Base-by-base conservation (phyloP, 2,888 invertebrate species). In the Agelastica alni region DNA sequence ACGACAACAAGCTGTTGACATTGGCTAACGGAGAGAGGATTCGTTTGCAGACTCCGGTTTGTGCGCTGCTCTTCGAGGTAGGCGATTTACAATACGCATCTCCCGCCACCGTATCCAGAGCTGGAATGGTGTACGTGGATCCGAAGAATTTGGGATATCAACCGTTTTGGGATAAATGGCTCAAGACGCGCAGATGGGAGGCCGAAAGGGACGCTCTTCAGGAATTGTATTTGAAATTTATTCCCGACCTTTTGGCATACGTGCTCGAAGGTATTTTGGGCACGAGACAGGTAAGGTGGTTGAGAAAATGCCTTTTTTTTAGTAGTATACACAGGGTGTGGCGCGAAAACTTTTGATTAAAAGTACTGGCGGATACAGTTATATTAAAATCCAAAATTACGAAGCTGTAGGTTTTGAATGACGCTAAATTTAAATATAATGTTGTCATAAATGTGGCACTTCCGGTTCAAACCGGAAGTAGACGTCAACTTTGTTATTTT, bases 41-140 rank as follows among this genome's bases (percentile, higher is more conserved):
- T 81, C 93, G 58, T 92, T 94, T 59, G 83, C 91, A 56, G 79
- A 94, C 53, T 88, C 91, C 60, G 88, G 89, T 69, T 85, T 86
- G 55, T 86, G 92, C 75, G 91, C 91, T 75, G 85, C 89, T 18
- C 77, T 96, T 55, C 78, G 62, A 62, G 43, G 59, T 95, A 17
- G 93, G 91, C 1, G 90, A 94, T 76, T 79, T 96, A 58, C 87
- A 88, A 74, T 93, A 88, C 68, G 95, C 95, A 0, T 95, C 95
- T 0, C 96, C 96, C 0, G 94, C 95, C 0, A 95, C 93, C 0
- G 92, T 96, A 2, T 94, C 94, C 0, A 81, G 95, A 48, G 93
- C 93, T 5, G 95, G 71, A 22, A 94, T 96, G 93, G 93, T 96
- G 6, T 96, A 87, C 68, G 93, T 96, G 0, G 94, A 95, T 70